phyloP scores from a whole-genome alignment of 2,113 vertebrate genomes.

The Pseudopipra pipra region DNA sequence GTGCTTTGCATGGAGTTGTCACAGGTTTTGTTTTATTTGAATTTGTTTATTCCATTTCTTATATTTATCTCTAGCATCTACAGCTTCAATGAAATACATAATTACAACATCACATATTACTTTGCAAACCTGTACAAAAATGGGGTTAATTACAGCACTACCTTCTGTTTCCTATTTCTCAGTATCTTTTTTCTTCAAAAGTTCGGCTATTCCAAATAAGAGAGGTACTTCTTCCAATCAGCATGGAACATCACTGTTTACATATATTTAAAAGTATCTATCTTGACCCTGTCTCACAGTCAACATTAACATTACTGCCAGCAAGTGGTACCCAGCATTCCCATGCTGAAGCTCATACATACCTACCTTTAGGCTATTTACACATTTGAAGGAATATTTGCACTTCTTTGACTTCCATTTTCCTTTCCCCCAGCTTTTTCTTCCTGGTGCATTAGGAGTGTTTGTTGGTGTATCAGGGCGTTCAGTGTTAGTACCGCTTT shows the following conservation, averaged over 20 bases:
- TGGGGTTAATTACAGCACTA: background rate
- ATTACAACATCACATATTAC: background rate
- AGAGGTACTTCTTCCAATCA: background rate
- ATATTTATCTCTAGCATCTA: background rate
- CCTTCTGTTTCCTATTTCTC: background rate
- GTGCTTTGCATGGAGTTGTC: background rate
- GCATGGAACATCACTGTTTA: background rate
- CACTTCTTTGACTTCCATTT: constrained; percentile 99
- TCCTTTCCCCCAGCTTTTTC: constrained; percentile 98
- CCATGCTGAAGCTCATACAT: background rate
- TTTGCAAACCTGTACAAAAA: background rate
- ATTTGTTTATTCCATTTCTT: background rate
- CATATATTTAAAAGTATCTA: background rate
- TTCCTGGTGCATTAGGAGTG: constrained; percentile 92
- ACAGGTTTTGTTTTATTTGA: background rate
- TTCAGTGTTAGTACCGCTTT: constrained; percentile 92
- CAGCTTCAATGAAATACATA: background rate
- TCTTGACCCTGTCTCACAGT: background rate
- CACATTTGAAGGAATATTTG: constrained; percentile 98
- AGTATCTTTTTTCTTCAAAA: background rate
- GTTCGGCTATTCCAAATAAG: background rate
- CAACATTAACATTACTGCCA: background rate
- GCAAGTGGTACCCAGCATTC: background rate
- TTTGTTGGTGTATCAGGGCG: constrained; percentile 98
- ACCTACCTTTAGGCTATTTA: constrained; percentile 94